Evolutionary conservation across 2,113 vertebrate genomes (phyloP), one percentile per base, ranked within the genome.

Genomic region (Tachysurus fulvidraco): DNA sequence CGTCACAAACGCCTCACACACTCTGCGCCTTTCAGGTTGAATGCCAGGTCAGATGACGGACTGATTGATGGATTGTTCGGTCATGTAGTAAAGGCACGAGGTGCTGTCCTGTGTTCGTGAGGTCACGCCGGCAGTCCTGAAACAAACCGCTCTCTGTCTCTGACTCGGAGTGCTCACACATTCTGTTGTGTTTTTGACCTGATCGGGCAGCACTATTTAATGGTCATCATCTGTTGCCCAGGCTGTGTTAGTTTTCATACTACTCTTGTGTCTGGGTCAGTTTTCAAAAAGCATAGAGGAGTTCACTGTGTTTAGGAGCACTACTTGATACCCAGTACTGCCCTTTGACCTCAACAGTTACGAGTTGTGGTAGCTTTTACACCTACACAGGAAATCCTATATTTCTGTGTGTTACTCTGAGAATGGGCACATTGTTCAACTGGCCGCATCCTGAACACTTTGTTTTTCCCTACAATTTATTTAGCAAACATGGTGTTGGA

Each of bases 141-240:
- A 86, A 86, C 85, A 81, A 67, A 73, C 30, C 78, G 30, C 65
- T 57, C 23, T 81, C 69, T 87, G 86, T 87, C 19, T 81, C 64
- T 59, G 85, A 73, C 59, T 71, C 64, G 52, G 13, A 69, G 14
- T 19, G n/a, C 77, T 69, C 64, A 14, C 69, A 55, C 69, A 54
- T 41, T 55, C 52, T 41, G 50, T 14, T 57, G 50, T 71, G 52
- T 54, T 71, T 73, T 76, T 41, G 80, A 76, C 86, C 87, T 44
- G 69, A 77, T 83, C 67, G 81, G 36, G 2, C 50, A 14, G 25
- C 67, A 44, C 0, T 10, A 57, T 82, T 83, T 77, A 64, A 83
- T 55, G 52, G 57, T 81, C 80, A 52, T 83, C 69, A 62, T 64
- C 69, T 52, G 50, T 57, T 44, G 30, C 25, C 64, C 73, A 69